A percentile compares a stretch with the other conserved stretches of the same genome.
Conservation (phyloP, 2,797 vertebrate species). For the Chaetodon trifasciatus region DNA sequence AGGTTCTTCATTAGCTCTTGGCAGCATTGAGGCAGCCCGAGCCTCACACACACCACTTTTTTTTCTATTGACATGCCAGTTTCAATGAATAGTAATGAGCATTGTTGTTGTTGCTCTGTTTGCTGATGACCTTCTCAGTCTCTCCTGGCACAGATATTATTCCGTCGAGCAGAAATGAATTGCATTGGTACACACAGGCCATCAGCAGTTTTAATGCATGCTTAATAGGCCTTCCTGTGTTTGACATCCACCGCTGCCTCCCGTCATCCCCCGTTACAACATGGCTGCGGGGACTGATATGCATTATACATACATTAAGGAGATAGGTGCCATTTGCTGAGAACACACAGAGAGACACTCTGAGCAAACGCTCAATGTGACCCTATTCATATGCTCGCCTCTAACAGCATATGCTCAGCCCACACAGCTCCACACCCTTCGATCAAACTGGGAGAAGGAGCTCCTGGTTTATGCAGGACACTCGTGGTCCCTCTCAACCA, state of each 20-base stretch:
- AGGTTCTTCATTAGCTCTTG: slow-evolving; percentile 67
- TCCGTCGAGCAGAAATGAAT: slow-evolving; percentile 61
- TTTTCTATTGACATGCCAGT: slow-evolving; percentile 67
- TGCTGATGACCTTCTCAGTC: slow-evolving; percentile 66
- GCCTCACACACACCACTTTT: slow-evolving; percentile 45
- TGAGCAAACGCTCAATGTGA: slow-evolving; percentile 42
- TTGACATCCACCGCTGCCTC: slow-evolving; percentile 34
- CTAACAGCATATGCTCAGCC: background rate
- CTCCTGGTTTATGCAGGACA: background rate
- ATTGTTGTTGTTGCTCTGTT: slow-evolving; percentile 50
- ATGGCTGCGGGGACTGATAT: slow-evolving; percentile 21
- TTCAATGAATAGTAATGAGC: slow-evolving; percentile 81
- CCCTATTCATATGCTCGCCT: background rate
- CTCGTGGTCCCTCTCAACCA: background rate
- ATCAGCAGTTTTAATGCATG: slow-evolving; percentile 65
- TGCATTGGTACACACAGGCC: slow-evolving; percentile 21
- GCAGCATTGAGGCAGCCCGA: slow-evolving; percentile 5
- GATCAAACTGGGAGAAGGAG: background rate
- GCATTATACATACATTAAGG: slow-evolving; percentile 44
- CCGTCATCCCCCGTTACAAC: slow-evolving; percentile 28
- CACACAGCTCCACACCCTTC: background rate
- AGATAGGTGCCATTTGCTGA: slow-evolving; percentile 40
- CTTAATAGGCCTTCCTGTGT: slow-evolving; percentile 48
- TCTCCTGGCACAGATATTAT: slow-evolving; percentile 52
- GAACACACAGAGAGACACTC: background rate